Percentiles rank a stretch among this genome's conserved stretches.
Conservation (phyloP, 2,888 invertebrate genomes). For the Labia minor region DNA sequence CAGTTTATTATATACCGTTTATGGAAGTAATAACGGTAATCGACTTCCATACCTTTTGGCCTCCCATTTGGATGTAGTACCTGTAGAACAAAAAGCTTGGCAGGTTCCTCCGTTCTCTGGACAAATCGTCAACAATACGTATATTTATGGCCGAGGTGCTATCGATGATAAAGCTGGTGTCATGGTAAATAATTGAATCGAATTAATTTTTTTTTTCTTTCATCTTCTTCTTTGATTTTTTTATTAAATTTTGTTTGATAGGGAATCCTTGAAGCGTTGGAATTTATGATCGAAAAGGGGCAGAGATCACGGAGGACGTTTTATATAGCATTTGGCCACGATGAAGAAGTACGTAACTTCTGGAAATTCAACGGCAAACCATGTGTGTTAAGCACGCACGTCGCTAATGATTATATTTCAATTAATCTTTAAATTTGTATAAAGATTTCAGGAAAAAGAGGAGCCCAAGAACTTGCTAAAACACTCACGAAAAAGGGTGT, state of each 20-base stretch:
- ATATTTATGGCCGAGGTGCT: slow-evolving; percentile 41
- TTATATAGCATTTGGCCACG: slow-evolving; percentile 42
- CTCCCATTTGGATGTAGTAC: slow-evolving; percentile 43
- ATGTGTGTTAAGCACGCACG: not conserved
- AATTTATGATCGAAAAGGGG: slow-evolving; percentile 34
- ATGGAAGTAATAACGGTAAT: slow-evolving; percentile 30
- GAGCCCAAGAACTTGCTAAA: slow-evolving; percentile 35
- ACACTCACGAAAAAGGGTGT: slow-evolving; percentile 31
- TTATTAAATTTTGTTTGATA: slow-evolving; percentile 26
- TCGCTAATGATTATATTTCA: not conserved
- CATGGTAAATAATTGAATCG: slow-evolving; percentile 37
- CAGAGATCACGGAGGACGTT: slow-evolving; percentile 37
- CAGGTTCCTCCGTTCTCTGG: slow-evolving; percentile 38
- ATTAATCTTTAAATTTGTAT: not conserved
- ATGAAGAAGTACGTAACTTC: slow-evolving; percentile 39
- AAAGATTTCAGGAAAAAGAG: slow-evolving; percentile 33
- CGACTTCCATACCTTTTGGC: slow-evolving; percentile 39
- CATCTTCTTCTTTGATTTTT: not conserved
- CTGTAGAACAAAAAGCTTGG: slow-evolving; percentile 32
- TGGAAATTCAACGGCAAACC: not conserved
- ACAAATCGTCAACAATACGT: slow-evolving; percentile 30
- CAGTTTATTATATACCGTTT: slow-evolving; percentile 38
- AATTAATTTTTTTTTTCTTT: slow-evolving; percentile 15
- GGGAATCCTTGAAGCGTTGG: slow-evolving; percentile 40
- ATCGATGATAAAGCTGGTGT: slow-evolving; percentile 41